Evolutionary conservation across 2,888 invertebrate species (phyloP).

Genomic region (Noctua janthina): DNA sequence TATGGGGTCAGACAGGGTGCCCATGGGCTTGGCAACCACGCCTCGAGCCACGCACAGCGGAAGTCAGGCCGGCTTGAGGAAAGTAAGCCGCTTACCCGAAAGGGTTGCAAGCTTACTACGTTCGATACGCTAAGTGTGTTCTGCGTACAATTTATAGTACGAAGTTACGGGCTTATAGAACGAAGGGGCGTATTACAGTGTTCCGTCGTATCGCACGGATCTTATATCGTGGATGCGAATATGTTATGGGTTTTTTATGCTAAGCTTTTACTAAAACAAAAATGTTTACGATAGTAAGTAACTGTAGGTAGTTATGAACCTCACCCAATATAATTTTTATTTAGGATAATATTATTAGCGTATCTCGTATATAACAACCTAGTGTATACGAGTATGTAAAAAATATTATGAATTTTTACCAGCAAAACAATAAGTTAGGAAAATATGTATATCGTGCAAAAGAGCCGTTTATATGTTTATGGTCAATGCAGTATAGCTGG

Average conservation of each 20-base stretch:
- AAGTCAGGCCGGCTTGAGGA: slow-evolving; percentile 60
- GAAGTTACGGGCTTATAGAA: slow-evolving; percentile 35
- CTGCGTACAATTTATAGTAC: slow-evolving; percentile 57
- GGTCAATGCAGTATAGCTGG: slow-evolving; percentile 55
- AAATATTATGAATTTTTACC: slow-evolving; percentile 16
- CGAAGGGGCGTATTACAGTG: slow-evolving; percentile 49
- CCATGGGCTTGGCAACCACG: slow-evolving; percentile 69
- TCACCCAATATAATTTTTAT: not conserved
- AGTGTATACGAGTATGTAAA: not conserved
- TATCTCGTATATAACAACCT: slow-evolving; percentile 4
- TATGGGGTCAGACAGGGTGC: slow-evolving; percentile 46
- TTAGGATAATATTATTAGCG: slow-evolving; percentile 1
- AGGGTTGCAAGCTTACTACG: slow-evolving; percentile 63
- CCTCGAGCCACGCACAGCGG: slow-evolving; percentile 67
- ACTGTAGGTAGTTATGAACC: not conserved
- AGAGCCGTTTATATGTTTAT: slow-evolving; percentile 58
- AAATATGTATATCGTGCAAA: slow-evolving; percentile 54
- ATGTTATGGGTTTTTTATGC: slow-evolving; percentile 13
- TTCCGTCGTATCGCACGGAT: slow-evolving; percentile 39
- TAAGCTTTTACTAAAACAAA: slow-evolving; percentile 23
- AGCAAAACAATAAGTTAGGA: slow-evolving; percentile 24
- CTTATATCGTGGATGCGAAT: slow-evolving; percentile 31
- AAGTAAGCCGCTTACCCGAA: slow-evolving; percentile 72
- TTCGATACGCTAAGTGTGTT: slow-evolving; percentile 57
- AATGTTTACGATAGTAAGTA: slow-evolving; percentile 18